Percentiles rank a stretch among this genome's conserved stretches.
These are phyloP conservation scores for Cacatua alba DNA, from an alignment of 2,113 vertebrate species.

Conservation along the genomic window DNA sequence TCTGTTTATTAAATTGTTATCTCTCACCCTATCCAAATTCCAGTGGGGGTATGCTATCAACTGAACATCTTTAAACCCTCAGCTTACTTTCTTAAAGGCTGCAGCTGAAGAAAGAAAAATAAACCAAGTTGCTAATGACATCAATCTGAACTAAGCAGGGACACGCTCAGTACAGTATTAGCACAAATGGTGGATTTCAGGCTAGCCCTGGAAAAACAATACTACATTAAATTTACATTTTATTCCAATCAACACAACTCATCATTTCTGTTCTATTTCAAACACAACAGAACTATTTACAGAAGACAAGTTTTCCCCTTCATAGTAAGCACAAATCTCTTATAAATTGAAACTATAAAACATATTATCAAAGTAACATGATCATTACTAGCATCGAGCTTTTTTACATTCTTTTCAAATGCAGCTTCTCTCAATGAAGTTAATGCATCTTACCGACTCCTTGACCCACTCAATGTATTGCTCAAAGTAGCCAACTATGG, in stretches of 20 bases:
- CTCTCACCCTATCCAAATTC: not conserved
- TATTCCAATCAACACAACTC: not conserved
- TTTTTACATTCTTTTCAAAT: not conserved
- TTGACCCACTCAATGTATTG: conserved; percentile 89
- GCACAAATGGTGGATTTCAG: not conserved
- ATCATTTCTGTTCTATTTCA: not conserved
- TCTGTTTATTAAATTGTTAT: not conserved
- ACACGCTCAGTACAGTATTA: not conserved
- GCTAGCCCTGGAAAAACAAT: not conserved
- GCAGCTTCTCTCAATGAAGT: not conserved
- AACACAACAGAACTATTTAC: not conserved
- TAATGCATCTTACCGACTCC: conserved; percentile 81
- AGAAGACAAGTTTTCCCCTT: not conserved
- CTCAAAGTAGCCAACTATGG: conserved; percentile 85
- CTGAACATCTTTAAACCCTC: not conserved
- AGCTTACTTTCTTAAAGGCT: not conserved
- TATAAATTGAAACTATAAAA: not conserved
- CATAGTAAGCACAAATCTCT: not conserved
- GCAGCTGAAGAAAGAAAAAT: not conserved
- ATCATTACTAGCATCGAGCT: not conserved
- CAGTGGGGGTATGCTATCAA: not conserved
- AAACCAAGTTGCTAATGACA: not conserved
- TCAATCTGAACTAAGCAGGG: not conserved
- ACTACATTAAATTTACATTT: not conserved
- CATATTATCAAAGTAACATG: not conserved